These are phyloP conservation scores for Stylophora pistillata DNA, from an alignment of 64 coral and sea anemone genomes.

Conservation along the genomic window DNA sequence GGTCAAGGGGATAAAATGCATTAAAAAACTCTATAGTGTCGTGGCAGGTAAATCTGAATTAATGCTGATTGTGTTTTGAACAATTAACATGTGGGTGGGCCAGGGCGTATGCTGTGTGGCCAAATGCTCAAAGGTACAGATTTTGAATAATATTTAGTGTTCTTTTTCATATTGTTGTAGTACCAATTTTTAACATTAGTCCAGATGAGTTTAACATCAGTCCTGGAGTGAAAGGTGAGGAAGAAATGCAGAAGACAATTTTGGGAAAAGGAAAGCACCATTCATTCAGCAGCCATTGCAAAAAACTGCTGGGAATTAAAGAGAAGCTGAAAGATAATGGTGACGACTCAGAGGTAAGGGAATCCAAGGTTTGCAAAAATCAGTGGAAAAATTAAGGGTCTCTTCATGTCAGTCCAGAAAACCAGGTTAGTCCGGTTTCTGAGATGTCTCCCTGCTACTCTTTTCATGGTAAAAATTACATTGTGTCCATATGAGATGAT, in stretches of 20 bases:
- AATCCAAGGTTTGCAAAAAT: neutral
- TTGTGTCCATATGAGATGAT: no score
- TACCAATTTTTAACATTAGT: neutral
- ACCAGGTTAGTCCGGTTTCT: no score
- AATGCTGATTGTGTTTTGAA: no score
- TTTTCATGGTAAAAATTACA: no score
- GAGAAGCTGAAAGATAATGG: neutral
- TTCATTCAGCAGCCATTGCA: conserved; percentile 38
- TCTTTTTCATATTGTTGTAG: neutral
- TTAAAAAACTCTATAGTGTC: no score
- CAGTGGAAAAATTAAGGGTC: neutral
- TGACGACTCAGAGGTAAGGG: neutral
- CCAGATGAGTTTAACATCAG: neutral
- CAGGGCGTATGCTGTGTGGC: no score
- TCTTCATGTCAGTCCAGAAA: neutral
- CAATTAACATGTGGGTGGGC: no score
- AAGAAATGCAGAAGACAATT: conserved; percentile 17
- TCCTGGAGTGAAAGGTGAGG: neutral
- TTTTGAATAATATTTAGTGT: neutral
- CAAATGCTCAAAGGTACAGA: no score
- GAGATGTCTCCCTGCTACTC: no score
- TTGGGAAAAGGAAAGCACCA: neutral
- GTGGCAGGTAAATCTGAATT: no score
- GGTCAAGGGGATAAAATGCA: no score
- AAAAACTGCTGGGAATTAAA: neutral